Conservation (phyloP, 2,797 vertebrate species). For the Hydrolagus colliei region DNA sequence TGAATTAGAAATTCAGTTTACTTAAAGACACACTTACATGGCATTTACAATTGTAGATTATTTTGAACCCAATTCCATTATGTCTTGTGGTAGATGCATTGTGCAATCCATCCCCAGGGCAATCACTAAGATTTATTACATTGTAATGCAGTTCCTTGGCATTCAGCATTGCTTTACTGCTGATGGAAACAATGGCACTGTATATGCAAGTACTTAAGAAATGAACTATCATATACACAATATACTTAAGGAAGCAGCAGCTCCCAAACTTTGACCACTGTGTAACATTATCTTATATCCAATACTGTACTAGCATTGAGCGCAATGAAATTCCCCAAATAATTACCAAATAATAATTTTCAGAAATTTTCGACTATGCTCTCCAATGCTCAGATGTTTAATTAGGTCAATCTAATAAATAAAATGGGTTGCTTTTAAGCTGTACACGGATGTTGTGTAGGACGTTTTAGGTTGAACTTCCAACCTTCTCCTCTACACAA, state of each 20-base stretch:
- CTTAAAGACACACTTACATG: neutral
- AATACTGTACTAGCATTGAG: neutral
- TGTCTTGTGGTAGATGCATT: neutral
- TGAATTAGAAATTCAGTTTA: neutral
- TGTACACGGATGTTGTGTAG: neutral
- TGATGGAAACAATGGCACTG: neutral
- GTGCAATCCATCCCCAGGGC: neutral
- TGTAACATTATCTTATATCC: neutral
- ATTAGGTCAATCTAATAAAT: neutral
- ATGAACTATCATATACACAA: neutral
- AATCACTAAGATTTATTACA: neutral
- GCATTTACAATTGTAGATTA: neutral
- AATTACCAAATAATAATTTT: neutral
- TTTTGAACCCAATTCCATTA: neutral
- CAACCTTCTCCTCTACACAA: neutral
- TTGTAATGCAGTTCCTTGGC: neutral
- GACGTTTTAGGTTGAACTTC: neutral
- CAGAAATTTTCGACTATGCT: neutral
- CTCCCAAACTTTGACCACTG: neutral
- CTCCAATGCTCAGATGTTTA: neutral
- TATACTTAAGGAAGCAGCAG: neutral
- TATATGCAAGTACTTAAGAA: neutral
- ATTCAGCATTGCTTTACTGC: neutral
- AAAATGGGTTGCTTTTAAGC: no score
- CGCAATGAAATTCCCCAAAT: neutral